A percentile compares a stretch with the other conserved stretches of the same genome.
Evolutionary conservation across 2,797 vertebrate genomes (phyloP).

Genomic region (Protosalanx chinensis): DNA sequence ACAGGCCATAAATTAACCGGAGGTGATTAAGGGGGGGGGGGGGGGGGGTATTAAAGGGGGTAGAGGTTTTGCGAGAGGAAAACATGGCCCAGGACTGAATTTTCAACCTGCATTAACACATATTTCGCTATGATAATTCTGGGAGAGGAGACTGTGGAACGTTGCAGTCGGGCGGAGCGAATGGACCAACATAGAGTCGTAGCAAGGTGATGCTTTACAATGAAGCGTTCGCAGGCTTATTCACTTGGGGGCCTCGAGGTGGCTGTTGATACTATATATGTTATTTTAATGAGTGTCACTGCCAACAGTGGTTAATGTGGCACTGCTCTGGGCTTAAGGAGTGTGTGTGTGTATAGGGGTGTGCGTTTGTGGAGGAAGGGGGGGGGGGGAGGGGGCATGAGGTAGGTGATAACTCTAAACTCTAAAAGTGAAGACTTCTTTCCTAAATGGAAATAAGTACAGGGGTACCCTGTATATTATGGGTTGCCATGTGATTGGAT

Average conservation of each 20-base stretch:
- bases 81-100: constrained; percentile 67
- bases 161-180: background rate
- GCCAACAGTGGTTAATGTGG: constrained; percentile 64
- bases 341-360: constrained; percentile 4
- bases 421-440: constrained; percentile 60
- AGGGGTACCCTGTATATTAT: background rate
- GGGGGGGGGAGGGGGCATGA: background rate
- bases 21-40: constrained; percentile 36
- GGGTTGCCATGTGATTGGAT: constrained; percentile 17
- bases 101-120: constrained; percentile 55
- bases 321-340: constrained; percentile 51
- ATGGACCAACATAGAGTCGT: constrained; percentile 8
- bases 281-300: constrained; percentile 73
- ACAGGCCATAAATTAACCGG: constrained; percentile 76
- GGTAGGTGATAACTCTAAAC: constrained; percentile 48
- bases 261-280: constrained; percentile 69
- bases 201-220: constrained; percentile 45
- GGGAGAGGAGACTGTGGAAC: constrained; percentile 23
- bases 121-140: constrained; percentile 38
- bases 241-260: constrained; percentile 54
- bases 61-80: constrained; percentile 40
- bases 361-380: background rate
- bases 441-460: constrained; percentile 23
- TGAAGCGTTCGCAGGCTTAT: constrained; percentile 52
- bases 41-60: constrained; percentile 57